phyloP scores from a whole-genome alignment of 2,888 invertebrate species.

The Melinopterus prodromus region DNA sequence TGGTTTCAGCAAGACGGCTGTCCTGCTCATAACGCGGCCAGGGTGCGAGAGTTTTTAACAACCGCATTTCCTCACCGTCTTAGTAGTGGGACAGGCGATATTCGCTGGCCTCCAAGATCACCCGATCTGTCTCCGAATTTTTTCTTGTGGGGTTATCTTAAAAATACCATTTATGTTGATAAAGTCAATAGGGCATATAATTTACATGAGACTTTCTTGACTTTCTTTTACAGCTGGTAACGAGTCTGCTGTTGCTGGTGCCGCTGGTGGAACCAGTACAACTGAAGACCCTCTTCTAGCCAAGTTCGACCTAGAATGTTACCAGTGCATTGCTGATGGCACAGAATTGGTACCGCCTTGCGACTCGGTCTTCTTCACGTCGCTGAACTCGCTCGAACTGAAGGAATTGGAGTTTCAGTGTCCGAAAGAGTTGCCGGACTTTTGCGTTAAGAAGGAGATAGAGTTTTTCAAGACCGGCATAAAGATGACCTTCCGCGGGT shows the following conservation, averaged over 20 bases:
- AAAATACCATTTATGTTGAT: no score
- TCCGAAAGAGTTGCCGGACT: slow-evolving; percentile 12
- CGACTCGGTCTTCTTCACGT: slow-evolving; percentile 5
- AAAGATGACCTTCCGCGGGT: neutral
- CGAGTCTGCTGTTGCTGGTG: neutral
- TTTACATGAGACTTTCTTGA: neutral
- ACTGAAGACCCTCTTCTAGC: neutral
- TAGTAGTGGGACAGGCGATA: no score
- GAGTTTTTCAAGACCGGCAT: neutral
- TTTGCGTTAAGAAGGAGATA: slow-evolving; percentile 5
- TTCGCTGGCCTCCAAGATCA: no score
- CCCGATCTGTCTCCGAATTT: no score
- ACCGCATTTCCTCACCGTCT: no score
- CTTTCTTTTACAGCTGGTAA: neutral
- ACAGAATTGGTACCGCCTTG: neutral
- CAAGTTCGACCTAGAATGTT: neutral
- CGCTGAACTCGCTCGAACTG: neutral
- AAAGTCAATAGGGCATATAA: no score
- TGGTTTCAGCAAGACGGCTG: no score
- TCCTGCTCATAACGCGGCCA: no score
- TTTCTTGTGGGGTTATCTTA: no score
- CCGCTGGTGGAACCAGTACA: neutral
- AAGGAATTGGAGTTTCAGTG: slow-evolving; percentile 10
- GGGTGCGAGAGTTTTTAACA: no score
- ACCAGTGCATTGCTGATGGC: slow-evolving; percentile 9